phyloP scores from a whole-genome alignment of 2,113 vertebrate genomes.

The Panurus biarmicus region DNA sequence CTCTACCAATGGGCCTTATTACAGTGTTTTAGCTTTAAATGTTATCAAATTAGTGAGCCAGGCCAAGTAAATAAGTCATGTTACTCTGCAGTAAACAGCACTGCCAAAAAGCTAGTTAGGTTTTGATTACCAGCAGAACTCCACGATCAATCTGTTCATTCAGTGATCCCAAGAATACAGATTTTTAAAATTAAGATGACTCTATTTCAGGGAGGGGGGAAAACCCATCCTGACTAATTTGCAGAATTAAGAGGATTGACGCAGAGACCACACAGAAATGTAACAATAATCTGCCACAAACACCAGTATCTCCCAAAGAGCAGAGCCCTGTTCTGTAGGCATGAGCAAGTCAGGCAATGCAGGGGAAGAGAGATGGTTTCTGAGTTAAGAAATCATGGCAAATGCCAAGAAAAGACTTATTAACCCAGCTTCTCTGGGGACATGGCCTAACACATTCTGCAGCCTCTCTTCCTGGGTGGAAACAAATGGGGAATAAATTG shows the following conservation, averaged over 20 bases:
- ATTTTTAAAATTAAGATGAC: constrained; percentile 56
- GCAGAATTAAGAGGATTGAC: constrained; percentile 68
- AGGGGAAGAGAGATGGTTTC: background rate
- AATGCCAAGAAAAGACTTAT: background rate
- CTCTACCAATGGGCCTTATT: constrained; percentile 1
- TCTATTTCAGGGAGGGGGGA: background rate
- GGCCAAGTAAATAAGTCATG: constrained; percentile 53
- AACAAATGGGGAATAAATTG: background rate
- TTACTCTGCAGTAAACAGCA: constrained; percentile 45
- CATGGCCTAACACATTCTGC: background rate
- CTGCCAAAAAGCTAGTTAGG: constrained; percentile 61
- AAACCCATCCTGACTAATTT: constrained; percentile 52
- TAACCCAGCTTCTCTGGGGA: constrained; percentile 19
- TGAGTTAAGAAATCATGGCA: background rate
- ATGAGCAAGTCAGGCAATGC: background rate
- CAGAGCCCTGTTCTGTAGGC: background rate
- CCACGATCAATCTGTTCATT: constrained; percentile 59
- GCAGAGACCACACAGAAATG: constrained; percentile 55
- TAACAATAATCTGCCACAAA: constrained; percentile 49
- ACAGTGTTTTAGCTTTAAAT: constrained; percentile 36
- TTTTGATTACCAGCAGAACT: constrained; percentile 58
- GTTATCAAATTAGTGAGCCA: constrained; percentile 50
- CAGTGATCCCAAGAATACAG: constrained; percentile 41
- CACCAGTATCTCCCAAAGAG: constrained; percentile 29
- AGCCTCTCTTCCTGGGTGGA: constrained; percentile 17